Evolutionary conservation across 2,113 vertebrate species (phyloP).

Genomic region (Calyptomena viridis): DNA sequence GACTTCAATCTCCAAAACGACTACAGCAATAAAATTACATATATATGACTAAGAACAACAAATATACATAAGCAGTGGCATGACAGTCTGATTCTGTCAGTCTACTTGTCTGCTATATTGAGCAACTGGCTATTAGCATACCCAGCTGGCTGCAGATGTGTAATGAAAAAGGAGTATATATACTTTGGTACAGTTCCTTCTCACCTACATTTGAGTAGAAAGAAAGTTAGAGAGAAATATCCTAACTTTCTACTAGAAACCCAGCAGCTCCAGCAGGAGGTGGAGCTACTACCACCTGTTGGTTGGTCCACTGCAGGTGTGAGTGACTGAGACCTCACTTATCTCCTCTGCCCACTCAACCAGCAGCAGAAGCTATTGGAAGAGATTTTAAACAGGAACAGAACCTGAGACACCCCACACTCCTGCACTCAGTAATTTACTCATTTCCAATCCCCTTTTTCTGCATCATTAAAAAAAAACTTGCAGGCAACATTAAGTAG

Average conservation of each 20-base stretch:
- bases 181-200: background rate
- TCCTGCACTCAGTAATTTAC: background rate
- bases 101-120: background rate
- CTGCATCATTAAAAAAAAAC: background rate
- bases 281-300: background rate
- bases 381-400: background rate
- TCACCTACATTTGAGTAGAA: background rate
- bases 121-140: background rate
- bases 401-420: background rate
- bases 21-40: background rate
- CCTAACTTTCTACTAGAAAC: background rate
- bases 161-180: background rate
- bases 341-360: background rate
- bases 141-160: background rate
- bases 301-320: background rate
- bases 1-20: background rate
- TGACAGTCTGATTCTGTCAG: background rate
- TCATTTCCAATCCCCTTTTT: background rate
- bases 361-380: background rate
- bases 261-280: background rate
- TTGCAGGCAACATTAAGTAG: background rate
- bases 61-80: background rate
- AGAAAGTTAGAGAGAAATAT: background rate
- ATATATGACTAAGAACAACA: background rate
- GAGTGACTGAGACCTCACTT: background rate